Evolutionary conservation across 2,888 invertebrate genomes (phyloP).

Genomic region (Luperina nickerlii): DNA sequence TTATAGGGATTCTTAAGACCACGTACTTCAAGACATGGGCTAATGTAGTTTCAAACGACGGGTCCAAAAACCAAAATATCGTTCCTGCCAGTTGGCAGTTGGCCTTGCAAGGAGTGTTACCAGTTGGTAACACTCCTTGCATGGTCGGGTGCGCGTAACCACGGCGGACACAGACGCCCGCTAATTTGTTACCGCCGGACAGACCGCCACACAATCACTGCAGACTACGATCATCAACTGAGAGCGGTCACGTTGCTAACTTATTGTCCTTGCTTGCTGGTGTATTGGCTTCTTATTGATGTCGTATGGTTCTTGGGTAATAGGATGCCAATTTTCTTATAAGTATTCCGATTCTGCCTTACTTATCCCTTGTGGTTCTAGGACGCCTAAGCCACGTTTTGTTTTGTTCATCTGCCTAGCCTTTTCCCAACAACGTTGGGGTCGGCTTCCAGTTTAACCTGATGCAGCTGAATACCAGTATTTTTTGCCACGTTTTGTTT

Average conservation of each 20-base stretch:
- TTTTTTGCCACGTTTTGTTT: background rate
- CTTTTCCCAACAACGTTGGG: no score
- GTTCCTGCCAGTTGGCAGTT: no score
- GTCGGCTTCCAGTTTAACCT: no score
- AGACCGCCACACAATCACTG: conserved; percentile 58
- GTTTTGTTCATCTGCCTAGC: background rate
- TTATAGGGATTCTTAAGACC: background rate
- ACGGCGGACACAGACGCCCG: conserved; percentile 56
- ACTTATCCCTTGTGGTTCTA: background rate
- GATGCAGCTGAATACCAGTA: no score
- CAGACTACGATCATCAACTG: conserved; percentile 62
- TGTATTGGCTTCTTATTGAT: conserved; percentile 15
- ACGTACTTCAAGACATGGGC: background rate
- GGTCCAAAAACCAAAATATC: background rate
- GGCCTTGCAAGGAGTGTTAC: no score
- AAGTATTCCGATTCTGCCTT: background rate
- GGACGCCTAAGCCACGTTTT: background rate
- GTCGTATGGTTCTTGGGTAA: background rate
- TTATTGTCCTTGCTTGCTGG: conserved; percentile 50
- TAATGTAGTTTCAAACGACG: background rate
- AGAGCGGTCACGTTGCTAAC: conserved; percentile 60
- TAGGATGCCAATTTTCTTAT: background rate
- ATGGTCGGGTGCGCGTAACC: conserved; percentile 62
- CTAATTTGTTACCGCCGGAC: conserved; percentile 63
- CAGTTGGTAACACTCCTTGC: conserved; percentile 15